Conservation (phyloP, 2,113 vertebrate species). For the Leiothrix lutea region DNA sequence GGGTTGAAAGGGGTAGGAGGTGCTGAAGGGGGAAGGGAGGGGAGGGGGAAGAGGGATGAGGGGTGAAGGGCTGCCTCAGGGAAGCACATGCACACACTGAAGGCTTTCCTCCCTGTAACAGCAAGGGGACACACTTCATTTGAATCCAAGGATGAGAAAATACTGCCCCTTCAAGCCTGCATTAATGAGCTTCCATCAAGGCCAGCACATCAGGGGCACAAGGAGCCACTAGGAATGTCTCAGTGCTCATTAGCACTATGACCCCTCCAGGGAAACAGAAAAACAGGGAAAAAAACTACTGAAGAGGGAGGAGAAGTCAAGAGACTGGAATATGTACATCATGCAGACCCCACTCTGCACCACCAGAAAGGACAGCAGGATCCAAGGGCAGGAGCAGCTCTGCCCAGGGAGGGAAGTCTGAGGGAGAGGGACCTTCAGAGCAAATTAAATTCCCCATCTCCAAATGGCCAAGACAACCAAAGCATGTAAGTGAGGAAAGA, state of each 20-base stretch:
- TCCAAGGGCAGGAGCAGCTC: slow-evolving; percentile 17
- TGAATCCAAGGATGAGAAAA: neutral
- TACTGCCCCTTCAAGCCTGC: neutral
- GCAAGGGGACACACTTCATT: neutral
- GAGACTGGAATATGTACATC: neutral
- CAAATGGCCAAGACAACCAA: neutral
- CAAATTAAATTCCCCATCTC: slow-evolving; percentile 35
- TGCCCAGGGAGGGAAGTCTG: slow-evolving; percentile 14
- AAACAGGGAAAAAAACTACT: neutral
- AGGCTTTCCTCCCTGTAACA: neutral
- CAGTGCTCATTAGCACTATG: neutral
- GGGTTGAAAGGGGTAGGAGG: neutral
- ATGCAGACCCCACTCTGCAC: neutral
- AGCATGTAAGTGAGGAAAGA: neutral
- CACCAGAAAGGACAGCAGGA: neutral
- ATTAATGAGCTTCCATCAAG: slow-evolving; percentile 24
- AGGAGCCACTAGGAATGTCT: neutral
- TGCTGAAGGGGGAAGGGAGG: neutral
- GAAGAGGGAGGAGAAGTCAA: neutral
- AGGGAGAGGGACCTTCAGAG: neutral
- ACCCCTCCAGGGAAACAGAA: slow-evolving; percentile 2
- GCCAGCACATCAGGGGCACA: neutral
- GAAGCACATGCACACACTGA: neutral
- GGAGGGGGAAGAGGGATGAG: neutral
- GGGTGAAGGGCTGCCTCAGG: neutral